These are phyloP conservation scores for Thymelicus sylvestris DNA, from an alignment of 2,888 invertebrate species.

Conservation along the genomic window DNA sequence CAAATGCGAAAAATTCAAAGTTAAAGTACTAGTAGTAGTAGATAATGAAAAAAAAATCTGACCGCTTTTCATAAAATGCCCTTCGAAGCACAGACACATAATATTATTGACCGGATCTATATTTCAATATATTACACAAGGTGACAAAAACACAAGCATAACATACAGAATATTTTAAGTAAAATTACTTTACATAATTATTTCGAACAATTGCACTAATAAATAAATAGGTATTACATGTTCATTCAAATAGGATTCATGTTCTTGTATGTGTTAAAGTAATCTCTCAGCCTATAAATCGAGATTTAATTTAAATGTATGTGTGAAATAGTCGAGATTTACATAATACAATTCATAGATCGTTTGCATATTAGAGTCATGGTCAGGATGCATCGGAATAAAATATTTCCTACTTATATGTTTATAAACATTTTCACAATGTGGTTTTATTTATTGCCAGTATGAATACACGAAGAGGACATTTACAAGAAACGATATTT, in stretches of 20 bases:
- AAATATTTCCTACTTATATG: not conserved
- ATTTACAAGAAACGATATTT: not conserved
- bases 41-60: too few relatives aligned
- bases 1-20: too few relatives aligned
- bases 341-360: slow-evolving; percentile 10
- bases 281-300: slow-evolving; percentile 6
- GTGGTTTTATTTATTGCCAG: too few relatives aligned
- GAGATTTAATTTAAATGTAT: slow-evolving; percentile 22
- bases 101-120: too few relatives aligned
- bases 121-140: too few relatives aligned
- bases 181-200: too few relatives aligned
- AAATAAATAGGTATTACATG: not conserved
- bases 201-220: not conserved
- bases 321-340: slow-evolving; percentile 26
- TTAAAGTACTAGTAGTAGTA: too few relatives aligned
- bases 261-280: not conserved
- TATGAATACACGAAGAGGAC: too few relatives aligned
- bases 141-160: not conserved
- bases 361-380: slow-evolving; percentile 14
- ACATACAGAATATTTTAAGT: not conserved
- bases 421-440: not conserved
- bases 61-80: too few relatives aligned
- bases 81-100: too few relatives aligned
- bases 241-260: not conserved
- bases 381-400: not conserved